Percentiles rank a stretch among this genome's conserved stretches.
Evolutionary conservation across 2,113 vertebrate species (phyloP).

Genomic region (Dipodomys stephensi): DNA sequence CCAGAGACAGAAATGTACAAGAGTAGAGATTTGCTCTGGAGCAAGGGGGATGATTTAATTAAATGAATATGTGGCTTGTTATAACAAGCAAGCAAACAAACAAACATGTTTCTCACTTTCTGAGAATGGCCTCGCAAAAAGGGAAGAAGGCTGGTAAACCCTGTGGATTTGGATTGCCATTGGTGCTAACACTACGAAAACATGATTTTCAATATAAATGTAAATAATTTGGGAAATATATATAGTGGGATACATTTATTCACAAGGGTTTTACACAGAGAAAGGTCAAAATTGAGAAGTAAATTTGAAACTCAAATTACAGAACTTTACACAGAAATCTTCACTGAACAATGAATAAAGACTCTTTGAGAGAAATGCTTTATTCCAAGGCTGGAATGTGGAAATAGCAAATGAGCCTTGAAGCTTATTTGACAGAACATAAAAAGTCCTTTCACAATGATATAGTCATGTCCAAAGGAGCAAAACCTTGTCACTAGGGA

Average conservation of each 20-base stretch:
- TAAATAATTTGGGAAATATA: slow-evolving; percentile 11
- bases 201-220: slow-evolving; percentile 39
- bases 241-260: background rate
- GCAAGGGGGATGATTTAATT: background rate
- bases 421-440: too few relatives aligned
- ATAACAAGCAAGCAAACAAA: background rate
- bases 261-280: background rate
- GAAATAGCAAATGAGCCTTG: too few relatives aligned
- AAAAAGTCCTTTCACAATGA: too few relatives aligned
- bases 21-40: background rate
- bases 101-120: background rate
- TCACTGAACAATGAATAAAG: background rate
- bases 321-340: background rate
- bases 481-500: too few relatives aligned
- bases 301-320: background rate
- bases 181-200: background rate
- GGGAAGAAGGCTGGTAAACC: background rate
- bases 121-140: background rate
- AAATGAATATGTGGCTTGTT: too few relatives aligned
- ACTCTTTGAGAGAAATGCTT: too few relatives aligned
- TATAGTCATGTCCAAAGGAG: too few relatives aligned
- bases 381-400: too few relatives aligned
- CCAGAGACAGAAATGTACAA: background rate
- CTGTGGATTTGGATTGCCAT: background rate
- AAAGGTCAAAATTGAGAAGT: background rate